phyloP scores from a whole-genome alignment of 2,797 vertebrate genomes.

The Masticophis lateralis region DNA sequence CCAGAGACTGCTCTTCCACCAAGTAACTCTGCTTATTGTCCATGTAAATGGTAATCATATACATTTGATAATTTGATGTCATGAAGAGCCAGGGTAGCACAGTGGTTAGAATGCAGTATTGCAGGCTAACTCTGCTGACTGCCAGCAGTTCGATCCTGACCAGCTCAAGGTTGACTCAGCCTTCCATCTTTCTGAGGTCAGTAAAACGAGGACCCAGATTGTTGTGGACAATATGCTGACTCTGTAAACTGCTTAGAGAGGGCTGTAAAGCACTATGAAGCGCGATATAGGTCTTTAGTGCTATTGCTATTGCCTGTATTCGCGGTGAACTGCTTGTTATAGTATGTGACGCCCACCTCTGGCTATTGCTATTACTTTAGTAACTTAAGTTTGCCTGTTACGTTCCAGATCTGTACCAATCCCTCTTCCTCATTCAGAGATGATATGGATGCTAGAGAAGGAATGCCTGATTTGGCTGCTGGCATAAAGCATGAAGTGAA shows the following conservation, averaged over 20 bases:
- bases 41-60: background rate
- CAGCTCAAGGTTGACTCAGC: no score
- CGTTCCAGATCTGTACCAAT: slow-evolving; percentile 66
- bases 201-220: no score
- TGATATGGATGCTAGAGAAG: slow-evolving; percentile 74
- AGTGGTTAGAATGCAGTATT: background rate
- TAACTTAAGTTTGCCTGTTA: slow-evolving; percentile 36
- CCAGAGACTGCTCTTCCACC: background rate
- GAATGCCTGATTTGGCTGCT: slow-evolving; percentile 85
- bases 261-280: no score
- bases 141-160: no score
- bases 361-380: background rate
- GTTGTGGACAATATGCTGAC: no score
- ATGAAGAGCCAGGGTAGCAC: background rate
- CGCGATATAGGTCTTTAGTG: no score
- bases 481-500: slow-evolving; percentile 68
- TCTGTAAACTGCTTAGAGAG: no score
- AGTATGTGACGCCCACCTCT: no score
- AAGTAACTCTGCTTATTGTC: background rate
- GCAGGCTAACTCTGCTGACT: no score
- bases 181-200: no score
- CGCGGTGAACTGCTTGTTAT: no score
- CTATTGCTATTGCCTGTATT: no score
- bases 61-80: background rate
- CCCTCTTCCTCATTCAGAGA: slow-evolving; percentile 62